These are phyloP conservation scores for Benthosema pterotum DNA, from an alignment of 2,797 vertebrate genomes.

Conservation along the genomic window DNA sequence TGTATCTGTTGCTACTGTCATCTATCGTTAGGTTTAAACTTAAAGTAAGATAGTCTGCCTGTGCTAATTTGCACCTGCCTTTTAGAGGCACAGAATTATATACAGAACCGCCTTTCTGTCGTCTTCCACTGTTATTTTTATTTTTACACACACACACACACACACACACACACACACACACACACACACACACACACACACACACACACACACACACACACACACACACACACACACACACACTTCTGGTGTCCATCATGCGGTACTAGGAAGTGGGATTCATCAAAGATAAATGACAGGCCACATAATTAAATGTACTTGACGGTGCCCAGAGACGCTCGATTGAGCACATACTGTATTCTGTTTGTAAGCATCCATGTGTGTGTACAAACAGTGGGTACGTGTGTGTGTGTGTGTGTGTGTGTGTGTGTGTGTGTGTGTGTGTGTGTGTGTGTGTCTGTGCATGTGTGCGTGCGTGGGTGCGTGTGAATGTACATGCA, in stretches of 20 bases:
- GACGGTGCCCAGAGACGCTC: constrained; percentile 59
- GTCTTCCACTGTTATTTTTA: too few relatives aligned
- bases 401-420: too few relatives aligned
- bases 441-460: background rate
- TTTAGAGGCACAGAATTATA: too few relatives aligned
- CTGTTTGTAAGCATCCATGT: constrained; percentile 27
- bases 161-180: constrained; percentile 9
- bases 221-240: background rate
- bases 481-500: too few relatives aligned
- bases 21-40: too few relatives aligned
- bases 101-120: too few relatives aligned
- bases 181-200: background rate
- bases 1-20: too few relatives aligned
- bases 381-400: constrained; percentile 1
- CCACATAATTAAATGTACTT: constrained; percentile 60
- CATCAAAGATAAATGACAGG: constrained; percentile 66
- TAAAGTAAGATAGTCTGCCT: too few relatives aligned
- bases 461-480: background rate
- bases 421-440: background rate
- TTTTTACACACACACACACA: background rate
- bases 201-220: constrained; percentile 4
- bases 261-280: constrained; percentile 42
- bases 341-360: constrained; percentile 62
- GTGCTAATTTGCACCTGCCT: too few relatives aligned
- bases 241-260: constrained; percentile 12